Conservation (phyloP, 2,888 invertebrate species). For the Callosobruchus maculatus region DNA sequence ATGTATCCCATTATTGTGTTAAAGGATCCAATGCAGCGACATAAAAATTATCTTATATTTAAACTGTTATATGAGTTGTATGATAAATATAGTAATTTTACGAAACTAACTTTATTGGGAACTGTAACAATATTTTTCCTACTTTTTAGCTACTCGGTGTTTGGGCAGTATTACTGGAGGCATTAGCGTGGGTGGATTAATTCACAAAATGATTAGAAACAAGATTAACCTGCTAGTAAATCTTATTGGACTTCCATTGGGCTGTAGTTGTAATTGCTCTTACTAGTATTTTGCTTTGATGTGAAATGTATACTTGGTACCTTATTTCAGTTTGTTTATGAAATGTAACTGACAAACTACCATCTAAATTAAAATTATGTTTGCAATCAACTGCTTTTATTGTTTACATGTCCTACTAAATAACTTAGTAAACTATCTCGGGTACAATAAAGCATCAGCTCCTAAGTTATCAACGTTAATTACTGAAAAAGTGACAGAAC, state of each 20-base stretch:
- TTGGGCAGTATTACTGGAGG: background rate
- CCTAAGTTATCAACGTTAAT: too few relatives aligned
- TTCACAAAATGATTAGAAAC: background rate
- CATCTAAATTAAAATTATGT: background rate
- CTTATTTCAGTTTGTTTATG: background rate
- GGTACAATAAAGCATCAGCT: too few relatives aligned
- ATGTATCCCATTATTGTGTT: too few relatives aligned
- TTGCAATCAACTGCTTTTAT: background rate
- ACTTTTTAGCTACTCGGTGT: background rate
- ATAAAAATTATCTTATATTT: too few relatives aligned
- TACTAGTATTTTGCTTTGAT: background rate
- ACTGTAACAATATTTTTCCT: background rate
- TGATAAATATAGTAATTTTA: too few relatives aligned
- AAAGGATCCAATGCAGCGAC: too few relatives aligned
- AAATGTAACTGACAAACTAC: background rate
- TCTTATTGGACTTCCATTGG: background rate
- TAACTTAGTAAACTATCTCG: too few relatives aligned
- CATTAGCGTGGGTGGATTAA: background rate
- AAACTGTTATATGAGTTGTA: too few relatives aligned
- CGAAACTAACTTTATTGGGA: too few relatives aligned
- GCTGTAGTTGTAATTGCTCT: background rate
- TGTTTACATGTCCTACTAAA: background rate
- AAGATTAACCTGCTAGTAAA: background rate
- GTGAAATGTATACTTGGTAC: background rate
- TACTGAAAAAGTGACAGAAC: too few relatives aligned